A percentile compares a stretch with the other conserved stretches of the same genome.
phyloP scores from a whole-genome alignment of 2,888 invertebrate genomes.

The Troilus luridus region DNA sequence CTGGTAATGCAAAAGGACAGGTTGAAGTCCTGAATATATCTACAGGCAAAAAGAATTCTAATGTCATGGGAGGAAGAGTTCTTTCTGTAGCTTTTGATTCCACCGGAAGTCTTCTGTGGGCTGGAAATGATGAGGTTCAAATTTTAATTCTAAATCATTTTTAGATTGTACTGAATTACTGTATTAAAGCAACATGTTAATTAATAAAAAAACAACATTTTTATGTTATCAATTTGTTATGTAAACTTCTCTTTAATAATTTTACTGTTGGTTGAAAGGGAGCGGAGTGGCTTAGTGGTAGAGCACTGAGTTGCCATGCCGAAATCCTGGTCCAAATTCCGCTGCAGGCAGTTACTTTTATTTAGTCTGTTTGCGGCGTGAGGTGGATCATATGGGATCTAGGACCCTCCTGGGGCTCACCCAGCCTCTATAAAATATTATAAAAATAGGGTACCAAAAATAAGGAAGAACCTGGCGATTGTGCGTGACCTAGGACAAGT shows the following conservation, averaged over 20 bases:
- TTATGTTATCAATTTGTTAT: background rate
- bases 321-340: too few species aligned
- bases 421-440: too few species aligned
- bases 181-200: slow-evolving; percentile 12
- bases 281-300: too few species aligned
- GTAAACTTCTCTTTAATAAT: background rate
- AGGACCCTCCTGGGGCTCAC: too few species aligned
- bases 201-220: background rate
- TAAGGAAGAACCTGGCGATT: too few species aligned
- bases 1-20: slow-evolving; percentile 81
- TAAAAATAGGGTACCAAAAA: too few species aligned
- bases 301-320: too few species aligned
- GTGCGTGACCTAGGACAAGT: too few species aligned
- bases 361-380: too few species aligned
- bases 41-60: slow-evolving; percentile 82
- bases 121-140: slow-evolving; percentile 68
- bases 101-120: slow-evolving; percentile 85
- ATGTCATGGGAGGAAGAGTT: slow-evolving; percentile 73
- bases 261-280: too few species aligned
- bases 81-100: slow-evolving; percentile 83
- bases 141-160: background rate
- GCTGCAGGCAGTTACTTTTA: too few species aligned
- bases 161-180: slow-evolving; percentile 1
- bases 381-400: too few species aligned
- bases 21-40: slow-evolving; percentile 87